Evolutionary conservation across 2,888 invertebrate species (phyloP).

Genomic region (Oasisia sp.): DNA sequence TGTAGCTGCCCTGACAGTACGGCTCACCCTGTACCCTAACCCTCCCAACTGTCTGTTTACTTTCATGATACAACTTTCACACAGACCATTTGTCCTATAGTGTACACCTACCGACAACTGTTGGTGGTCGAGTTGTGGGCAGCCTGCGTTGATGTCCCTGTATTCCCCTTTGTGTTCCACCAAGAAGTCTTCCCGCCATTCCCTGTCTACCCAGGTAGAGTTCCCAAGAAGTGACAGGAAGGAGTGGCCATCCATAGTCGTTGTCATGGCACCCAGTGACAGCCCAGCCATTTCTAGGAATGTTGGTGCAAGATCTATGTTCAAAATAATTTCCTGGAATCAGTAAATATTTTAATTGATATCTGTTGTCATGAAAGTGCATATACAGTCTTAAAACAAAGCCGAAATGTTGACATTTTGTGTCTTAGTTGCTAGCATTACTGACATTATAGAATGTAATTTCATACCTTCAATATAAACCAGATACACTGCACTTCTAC

Average conservation of each 20-base stretch:
- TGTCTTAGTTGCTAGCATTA: not conserved
- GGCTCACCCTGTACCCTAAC: no score
- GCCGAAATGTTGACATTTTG: no score
- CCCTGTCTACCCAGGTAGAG: not conserved
- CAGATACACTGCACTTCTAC: not conserved
- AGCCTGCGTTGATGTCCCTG: slow-evolving; percentile 70
- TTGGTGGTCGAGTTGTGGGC: slow-evolving; percentile 74
- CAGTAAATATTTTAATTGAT: not conserved
- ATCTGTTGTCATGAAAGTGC: not conserved
- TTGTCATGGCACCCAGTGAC: slow-evolving; percentile 64
- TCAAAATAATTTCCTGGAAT: slow-evolving; percentile 72
- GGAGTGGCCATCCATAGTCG: slow-evolving; percentile 75
- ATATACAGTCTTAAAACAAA: not conserved
- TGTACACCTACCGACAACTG: slow-evolving; percentile 73
- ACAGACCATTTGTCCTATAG: not conserved
- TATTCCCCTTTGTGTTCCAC: slow-evolving; percentile 87
- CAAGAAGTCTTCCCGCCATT: slow-evolving; percentile 72
- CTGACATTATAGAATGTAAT: not conserved
- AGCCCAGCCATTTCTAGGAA: slow-evolving; percentile 78
- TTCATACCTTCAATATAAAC: not conserved
- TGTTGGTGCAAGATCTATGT: slow-evolving; percentile 87
- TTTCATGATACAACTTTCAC: not conserved
- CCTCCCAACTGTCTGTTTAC: not conserved
- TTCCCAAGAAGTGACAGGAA: slow-evolving; percentile 63
- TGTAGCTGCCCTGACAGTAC: no score